A percentile compares a stretch with the other conserved stretches of the same genome.
Conservation (phyloP, 2,797 vertebrate genomes). For the Momotus momota region DNA sequence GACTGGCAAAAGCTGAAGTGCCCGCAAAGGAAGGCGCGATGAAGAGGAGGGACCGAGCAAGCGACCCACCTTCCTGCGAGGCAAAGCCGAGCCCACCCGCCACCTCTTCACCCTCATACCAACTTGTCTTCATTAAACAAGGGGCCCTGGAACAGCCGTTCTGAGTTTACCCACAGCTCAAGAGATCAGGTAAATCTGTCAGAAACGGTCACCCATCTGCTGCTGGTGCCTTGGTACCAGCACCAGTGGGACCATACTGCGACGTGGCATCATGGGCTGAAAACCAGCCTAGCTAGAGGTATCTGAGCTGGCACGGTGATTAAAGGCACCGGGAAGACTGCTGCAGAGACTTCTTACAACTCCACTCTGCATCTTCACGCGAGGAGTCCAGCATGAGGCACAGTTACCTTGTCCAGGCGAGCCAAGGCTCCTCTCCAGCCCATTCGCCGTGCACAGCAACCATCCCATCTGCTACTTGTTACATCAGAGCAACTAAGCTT, state of each 20-base stretch:
- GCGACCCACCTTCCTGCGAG: not conserved
- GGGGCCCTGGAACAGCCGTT: not conserved
- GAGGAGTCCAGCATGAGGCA: not conserved
- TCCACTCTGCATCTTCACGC: not conserved
- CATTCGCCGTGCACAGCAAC: rapidly evolving
- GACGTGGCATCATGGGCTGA: rapidly evolving
- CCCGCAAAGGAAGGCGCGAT: not conserved
- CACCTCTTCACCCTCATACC: rapidly evolving
- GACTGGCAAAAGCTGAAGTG: not conserved
- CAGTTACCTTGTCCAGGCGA: not conserved
- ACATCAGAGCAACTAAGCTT: not conserved
- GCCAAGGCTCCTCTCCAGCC: not conserved
- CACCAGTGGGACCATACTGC: rapidly evolving
- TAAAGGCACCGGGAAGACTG: not conserved
- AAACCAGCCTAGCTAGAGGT: not conserved
- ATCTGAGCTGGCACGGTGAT: rapidly evolving
- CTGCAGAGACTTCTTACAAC: rapidly evolving
- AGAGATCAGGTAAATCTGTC: rapidly evolving
- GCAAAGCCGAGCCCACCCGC: not conserved
- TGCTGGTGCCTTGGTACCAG: not conserved
- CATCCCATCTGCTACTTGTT: not conserved
- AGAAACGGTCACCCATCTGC: rapidly evolving
- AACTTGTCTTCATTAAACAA: rapidly evolving
- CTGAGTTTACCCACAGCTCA: rapidly evolving
- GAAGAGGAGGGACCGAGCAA: not conserved